These are phyloP conservation scores for Mugil cephalus DNA, from an alignment of 2,113 vertebrate species.

Conservation along the genomic window DNA sequence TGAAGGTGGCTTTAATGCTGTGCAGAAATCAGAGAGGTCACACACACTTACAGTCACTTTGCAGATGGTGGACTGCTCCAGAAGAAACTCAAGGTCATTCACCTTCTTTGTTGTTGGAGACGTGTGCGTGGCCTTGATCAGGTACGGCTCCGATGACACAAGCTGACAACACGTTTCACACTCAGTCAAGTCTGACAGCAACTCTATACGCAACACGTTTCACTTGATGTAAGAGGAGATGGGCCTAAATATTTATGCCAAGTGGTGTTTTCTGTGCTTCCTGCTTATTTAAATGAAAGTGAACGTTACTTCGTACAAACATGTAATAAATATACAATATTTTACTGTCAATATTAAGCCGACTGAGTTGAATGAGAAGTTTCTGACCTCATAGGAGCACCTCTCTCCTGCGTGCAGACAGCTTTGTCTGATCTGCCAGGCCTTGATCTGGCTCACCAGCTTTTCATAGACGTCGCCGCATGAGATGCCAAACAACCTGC, in stretches of 20 bases:
- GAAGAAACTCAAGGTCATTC: slow-evolving; percentile 62
- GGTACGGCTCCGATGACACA: slow-evolving; percentile 40
- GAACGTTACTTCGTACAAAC: too few species aligned
- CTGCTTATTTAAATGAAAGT: too few species aligned
- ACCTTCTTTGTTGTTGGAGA: slow-evolving; percentile 55
- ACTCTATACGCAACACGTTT: background rate
- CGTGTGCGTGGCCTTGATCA: slow-evolving; percentile 67
- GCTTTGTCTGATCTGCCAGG: slow-evolving; percentile 65
- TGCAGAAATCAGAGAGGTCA: background rate
- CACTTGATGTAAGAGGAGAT: too few species aligned
- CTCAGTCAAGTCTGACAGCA: background rate
- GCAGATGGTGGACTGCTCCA: slow-evolving; percentile 62
- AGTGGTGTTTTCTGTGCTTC: too few species aligned
- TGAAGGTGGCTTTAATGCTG: too few species aligned
- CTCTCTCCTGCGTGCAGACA: slow-evolving; percentile 63
- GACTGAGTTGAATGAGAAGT: background rate
- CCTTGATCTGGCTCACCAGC: slow-evolving; percentile 78
- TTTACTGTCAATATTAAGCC: too few species aligned
- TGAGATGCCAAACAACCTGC: slow-evolving; percentile 72
- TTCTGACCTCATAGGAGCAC: slow-evolving; percentile 76
- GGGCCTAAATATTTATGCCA: too few species aligned
- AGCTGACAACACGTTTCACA: slow-evolving; percentile 56
- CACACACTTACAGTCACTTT: slow-evolving; percentile 62
- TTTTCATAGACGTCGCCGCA: slow-evolving; percentile 54
- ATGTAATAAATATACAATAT: too few species aligned